Evolutionary conservation across 2,113 vertebrate species (phyloP), one percentile per base, ranked within the genome.

Genomic region (Pelodiscus sinensis): DNA sequence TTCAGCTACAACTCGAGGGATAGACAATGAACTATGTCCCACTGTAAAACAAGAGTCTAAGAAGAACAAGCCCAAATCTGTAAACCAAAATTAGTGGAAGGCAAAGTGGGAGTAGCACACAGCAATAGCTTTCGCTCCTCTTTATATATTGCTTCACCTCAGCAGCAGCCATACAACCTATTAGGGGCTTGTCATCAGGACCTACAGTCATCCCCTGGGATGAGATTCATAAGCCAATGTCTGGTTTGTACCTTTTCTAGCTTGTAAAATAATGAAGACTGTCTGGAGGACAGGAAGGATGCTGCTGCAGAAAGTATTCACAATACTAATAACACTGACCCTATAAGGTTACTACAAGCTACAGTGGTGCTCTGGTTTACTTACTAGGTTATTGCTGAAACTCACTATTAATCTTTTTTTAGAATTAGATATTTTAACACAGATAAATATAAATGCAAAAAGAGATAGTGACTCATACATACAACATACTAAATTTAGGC

Each of bases 281-380:
- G 24, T 50, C 8, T 29, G 75, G 56, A 79, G 58, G 68, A 9
- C 13, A 84, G 10, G 18, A 58, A 50, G 19, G 35, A 31, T 83
- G 18, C 51, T 1, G 0, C 24, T 31, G 38, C 6, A 0, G n/a
- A 27, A 73, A 73, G 3, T 27, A 5, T 27, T 88, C 54, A 25
- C 58, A 78, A 13, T 13, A 54, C 54, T 57, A 3, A 24, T 9
- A 60, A 56, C 65, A 81, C 2, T 54, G 1, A 0, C 35, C 52
- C 12, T 29, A 58, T 71, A 60, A 44, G 14, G 44, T 16, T 60
- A 6, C 68, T 51, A 51, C 44, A 78, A 51, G 75, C 44, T 51
- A 29, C 44, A 77, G 75, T 15, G 14, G 25, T 71, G 75, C 6
- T 7, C 10, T 18, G 2, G 1, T 44, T 71, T 88, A 8, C 16